Evolutionary conservation across 2,113 vertebrate genomes (phyloP), one percentile per base, ranked within the genome.

Genomic region (Chaenocephalus aceratus): DNA sequence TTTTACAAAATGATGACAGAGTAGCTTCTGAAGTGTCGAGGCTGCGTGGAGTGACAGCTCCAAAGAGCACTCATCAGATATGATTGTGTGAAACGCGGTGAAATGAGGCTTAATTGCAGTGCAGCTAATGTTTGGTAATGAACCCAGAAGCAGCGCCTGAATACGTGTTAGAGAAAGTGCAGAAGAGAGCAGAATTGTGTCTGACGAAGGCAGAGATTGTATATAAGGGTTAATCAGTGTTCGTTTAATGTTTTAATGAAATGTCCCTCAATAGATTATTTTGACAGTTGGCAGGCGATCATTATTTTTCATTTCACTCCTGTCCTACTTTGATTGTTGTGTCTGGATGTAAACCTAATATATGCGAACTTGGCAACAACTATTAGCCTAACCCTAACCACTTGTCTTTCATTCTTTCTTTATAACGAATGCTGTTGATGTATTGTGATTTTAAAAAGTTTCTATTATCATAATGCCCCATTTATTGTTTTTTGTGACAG

Each of bases 101-200:
- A 84, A 82, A 82, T 70, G 62, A 84, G 18, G 62, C 71, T 76
- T 83, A 76, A 90, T 81, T 79, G 79, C 58, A 53, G 59, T 2
- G 7, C 45, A 10, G 80, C 52, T 79, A 11, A 73, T 41, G 70
- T 75, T 75, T 71, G 34, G 58, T 72, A 74, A 74, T 83, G 79
- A 88, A 60, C 48, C 76, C 30, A 48, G 30, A 30, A 30, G 54
- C 15, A 12, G 61, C 62, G 60, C 58, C 64, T 80, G 64, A 65
- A 75, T 70, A 5, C 26, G 16, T 73, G 18, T 58, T 21, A 54
- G 5, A 67, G 26, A 15, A 65, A 57, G 41, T 6, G 46, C 16
- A 48, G 13, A 34, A 21, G 21, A 30, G 51, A 41, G 51, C 26
- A 11, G 21, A 8, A 51, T 46, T 64, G 18, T 16, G 23, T 12